phyloP scores from a whole-genome alignment of 2,113 vertebrate species.

The Pavo muticus region DNA sequence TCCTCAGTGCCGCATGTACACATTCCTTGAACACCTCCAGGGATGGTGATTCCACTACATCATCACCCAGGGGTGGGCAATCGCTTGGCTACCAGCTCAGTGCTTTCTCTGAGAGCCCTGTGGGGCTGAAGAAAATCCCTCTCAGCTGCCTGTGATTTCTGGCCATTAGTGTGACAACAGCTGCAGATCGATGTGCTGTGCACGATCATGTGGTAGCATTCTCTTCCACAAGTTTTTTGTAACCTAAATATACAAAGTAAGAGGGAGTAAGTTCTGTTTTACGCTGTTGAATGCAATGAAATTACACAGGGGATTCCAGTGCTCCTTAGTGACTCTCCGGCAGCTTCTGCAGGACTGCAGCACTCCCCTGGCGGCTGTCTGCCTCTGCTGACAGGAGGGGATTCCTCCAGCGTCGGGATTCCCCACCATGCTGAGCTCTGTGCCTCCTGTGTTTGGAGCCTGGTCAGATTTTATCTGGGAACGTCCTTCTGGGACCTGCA shows the following conservation, averaged over 20 bases:
- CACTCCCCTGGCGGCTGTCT: background rate
- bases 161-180: background rate
- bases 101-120: rapidly evolving
- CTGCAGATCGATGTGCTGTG: background rate
- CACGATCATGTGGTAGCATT: background rate
- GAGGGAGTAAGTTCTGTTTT: background rate
- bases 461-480: background rate
- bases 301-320: background rate
- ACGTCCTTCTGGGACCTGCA: background rate
- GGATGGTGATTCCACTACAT: background rate
- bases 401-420: background rate
- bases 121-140: background rate
- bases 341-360: background rate
- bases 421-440: background rate
- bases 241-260: background rate
- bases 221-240: background rate
- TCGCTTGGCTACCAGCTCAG: background rate
- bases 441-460: background rate
- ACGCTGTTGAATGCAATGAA: background rate
- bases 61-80: background rate
- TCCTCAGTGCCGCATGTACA: too few species aligned
- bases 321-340: background rate
- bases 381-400: background rate
- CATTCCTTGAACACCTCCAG: too few species aligned
- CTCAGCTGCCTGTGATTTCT: rapidly evolving